phyloP scores from a whole-genome alignment of 2,797 vertebrate genomes.

The Falco novaeseelandiae region DNA sequence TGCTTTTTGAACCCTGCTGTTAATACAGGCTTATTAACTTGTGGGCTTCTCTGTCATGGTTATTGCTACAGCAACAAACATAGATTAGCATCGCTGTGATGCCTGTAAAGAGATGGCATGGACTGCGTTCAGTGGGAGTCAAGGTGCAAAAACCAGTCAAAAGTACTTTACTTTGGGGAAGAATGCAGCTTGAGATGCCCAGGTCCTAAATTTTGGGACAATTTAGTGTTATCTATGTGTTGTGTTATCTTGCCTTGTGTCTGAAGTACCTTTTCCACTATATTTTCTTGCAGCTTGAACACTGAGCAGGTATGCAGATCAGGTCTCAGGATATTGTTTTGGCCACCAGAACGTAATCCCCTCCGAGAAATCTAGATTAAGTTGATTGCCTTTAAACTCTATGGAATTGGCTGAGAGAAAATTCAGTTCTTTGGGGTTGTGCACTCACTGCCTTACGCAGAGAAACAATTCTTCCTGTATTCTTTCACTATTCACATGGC shows the following conservation, averaged over 20 bases:
- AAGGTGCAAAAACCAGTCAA: background rate
- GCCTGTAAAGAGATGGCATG: background rate
- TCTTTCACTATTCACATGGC: background rate
- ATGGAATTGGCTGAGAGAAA: background rate
- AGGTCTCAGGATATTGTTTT: background rate
- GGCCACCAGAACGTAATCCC: background rate
- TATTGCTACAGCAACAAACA: background rate
- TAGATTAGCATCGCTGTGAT: background rate
- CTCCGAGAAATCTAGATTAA: background rate
- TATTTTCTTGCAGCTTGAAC: background rate
- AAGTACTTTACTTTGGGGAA: background rate
- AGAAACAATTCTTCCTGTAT: background rate
- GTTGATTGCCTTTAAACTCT: background rate
- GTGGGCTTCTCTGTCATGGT: background rate
- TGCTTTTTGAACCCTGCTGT: background rate
- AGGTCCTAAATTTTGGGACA: background rate
- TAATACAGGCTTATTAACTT: background rate
- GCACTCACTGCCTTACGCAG: background rate
- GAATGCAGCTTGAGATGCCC: background rate
- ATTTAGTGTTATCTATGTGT: background rate
- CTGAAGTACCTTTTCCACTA: background rate
- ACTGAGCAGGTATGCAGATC: background rate
- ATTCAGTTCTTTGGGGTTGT: background rate
- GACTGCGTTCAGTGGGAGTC: background rate
- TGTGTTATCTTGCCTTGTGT: background rate